These are phyloP conservation scores for Ochropacha duplaris DNA, from an alignment of 2,888 invertebrate genomes.

Conservation along the genomic window DNA sequence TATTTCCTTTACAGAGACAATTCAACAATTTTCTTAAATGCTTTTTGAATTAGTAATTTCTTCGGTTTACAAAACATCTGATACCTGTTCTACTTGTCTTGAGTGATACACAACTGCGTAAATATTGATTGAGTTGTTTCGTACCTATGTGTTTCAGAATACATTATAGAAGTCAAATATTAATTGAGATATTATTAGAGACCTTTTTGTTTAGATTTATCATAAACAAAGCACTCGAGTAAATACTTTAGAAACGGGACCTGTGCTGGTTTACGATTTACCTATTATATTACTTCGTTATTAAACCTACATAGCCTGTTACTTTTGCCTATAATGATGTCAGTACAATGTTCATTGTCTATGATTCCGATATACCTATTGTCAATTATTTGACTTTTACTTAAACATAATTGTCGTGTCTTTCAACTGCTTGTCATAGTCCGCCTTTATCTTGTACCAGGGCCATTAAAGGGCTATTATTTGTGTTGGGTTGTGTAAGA, in stretches of 20 bases:
- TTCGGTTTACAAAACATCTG: slow-evolving; percentile 4
- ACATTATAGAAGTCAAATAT: too few relatives aligned
- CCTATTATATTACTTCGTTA: neutral
- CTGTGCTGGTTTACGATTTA: neutral
- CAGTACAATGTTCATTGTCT: neutral
- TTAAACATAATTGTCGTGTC: neutral
- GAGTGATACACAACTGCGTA: too few relatives aligned
- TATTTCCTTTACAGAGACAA: slow-evolving; percentile 26
- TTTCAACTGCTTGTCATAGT: slow-evolving; percentile 2
- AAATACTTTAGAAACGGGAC: too few relatives aligned
- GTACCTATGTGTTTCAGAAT: too few relatives aligned
- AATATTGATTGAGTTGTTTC: too few relatives aligned
- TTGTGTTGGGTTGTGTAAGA: slow-evolving; percentile 45
- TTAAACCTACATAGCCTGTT: neutral
- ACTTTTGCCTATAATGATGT: neutral
- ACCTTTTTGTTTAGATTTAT: too few relatives aligned
- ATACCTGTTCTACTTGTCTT: too few relatives aligned
- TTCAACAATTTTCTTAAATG: slow-evolving; percentile 19
- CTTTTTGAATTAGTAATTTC: slow-evolving; percentile 16
- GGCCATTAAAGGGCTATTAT: slow-evolving; percentile 43
- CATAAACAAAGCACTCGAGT: too few relatives aligned
- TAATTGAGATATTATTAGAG: too few relatives aligned
- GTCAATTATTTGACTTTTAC: neutral
- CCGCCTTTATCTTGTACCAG: slow-evolving; percentile 11
- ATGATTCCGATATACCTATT: neutral